phyloP scores from a whole-genome alignment of 2,797 vertebrate genomes.

The Gastrophryne carolinensis region DNA sequence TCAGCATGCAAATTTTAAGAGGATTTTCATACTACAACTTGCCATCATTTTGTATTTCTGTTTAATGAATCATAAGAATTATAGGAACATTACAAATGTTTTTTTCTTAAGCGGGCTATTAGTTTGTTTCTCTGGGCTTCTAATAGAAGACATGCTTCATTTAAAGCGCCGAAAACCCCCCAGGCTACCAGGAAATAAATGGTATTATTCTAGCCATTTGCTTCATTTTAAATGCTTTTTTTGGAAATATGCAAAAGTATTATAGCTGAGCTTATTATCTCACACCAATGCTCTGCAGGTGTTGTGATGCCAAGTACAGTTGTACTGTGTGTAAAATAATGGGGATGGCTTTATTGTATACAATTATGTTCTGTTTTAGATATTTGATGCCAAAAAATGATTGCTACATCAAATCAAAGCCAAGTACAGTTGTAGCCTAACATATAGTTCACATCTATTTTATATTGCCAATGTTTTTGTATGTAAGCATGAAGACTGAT shows the following conservation, averaged over 20 bases:
- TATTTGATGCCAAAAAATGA: slow-evolving; percentile 5
- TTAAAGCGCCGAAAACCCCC: slow-evolving; percentile 84
- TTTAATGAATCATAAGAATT: slow-evolving; percentile 99
- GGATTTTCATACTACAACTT: slow-evolving; percentile 85
- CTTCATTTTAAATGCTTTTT: slow-evolving; percentile 83
- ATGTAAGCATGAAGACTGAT: not conserved
- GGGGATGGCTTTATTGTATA: not conserved
- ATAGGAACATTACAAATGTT: slow-evolving; percentile 98
- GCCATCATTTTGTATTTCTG: slow-evolving; percentile 96
- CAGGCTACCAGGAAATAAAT: slow-evolving; percentile 87
- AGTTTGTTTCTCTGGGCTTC: slow-evolving; percentile 99
- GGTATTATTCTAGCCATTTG: slow-evolving; percentile 90
- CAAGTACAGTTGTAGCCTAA: not conserved
- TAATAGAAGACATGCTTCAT: slow-evolving; percentile 96
- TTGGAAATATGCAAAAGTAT: slow-evolving; percentile 68
- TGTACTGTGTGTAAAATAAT: slow-evolving; percentile 18
- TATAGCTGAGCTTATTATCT: slow-evolving; percentile 75
- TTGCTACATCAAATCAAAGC: slow-evolving; percentile 9
- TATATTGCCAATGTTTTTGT: not conserved
- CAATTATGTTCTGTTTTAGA: slow-evolving; percentile 15
- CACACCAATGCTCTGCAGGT: slow-evolving; percentile 69
- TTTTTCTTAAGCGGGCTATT: slow-evolving; percentile 97
- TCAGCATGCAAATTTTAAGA: slow-evolving; percentile 82
- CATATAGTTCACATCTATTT: not conserved
- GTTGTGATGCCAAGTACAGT: slow-evolving; percentile 11